A percentile compares a stretch with the other conserved stretches of the same genome.
phyloP scores from a whole-genome alignment of 2,113 vertebrate species.

The Poeciliopsis prolifica region DNA sequence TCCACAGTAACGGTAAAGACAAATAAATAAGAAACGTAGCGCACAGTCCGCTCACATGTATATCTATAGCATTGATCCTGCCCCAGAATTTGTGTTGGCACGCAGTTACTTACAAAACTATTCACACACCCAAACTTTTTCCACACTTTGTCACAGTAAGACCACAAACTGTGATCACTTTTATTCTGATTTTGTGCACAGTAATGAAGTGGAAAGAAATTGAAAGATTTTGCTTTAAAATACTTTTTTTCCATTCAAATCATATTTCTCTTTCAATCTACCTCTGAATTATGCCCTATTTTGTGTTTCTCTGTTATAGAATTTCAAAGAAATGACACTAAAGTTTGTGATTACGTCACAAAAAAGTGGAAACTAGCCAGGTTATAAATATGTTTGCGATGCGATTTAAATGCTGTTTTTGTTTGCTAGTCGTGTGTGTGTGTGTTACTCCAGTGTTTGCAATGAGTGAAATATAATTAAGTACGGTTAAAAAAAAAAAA shows the following conservation, averaged over 20 bases:
- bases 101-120: neutral
- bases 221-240: no score
- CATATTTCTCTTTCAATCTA: neutral
- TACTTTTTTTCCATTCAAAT: neutral
- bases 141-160: neutral
- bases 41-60: conserved; percentile 28
- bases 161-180: neutral
- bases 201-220: neutral
- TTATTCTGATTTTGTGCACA: neutral
- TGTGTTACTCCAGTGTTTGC: conserved; percentile 76
- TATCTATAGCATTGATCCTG: neutral
- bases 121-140: neutral
- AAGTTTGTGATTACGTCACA: neutral
- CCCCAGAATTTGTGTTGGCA: neutral
- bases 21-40: conserved; percentile 72
- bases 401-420: conserved; percentile 15
- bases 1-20: conserved; percentile 42
- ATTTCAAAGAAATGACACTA: neutral
- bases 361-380: no score
- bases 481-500: conserved; percentile 58
- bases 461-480: conserved; percentile 71
- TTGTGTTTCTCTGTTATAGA: neutral
- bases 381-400: neutral
- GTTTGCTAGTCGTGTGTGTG: conserved; percentile 20
- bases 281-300: neutral